Conservation (phyloP, 1,140 invertebrate genomes). For the Brachionus calyciflorus region DNA sequence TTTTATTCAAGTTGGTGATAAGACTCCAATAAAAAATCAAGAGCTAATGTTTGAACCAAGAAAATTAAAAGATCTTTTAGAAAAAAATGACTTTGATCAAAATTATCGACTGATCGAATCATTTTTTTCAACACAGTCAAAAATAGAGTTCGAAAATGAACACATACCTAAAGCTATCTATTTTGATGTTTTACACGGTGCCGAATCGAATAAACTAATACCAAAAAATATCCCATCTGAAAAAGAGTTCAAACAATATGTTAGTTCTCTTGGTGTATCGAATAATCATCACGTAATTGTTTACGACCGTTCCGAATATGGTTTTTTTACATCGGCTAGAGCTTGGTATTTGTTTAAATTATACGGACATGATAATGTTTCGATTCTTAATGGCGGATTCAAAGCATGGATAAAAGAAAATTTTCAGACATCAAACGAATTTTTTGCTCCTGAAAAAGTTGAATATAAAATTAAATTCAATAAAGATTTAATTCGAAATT, state of each 20-base stretch:
- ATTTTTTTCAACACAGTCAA: not conserved
- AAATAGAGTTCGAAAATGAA: constrained; percentile 1
- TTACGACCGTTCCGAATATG: constrained; percentile 48
- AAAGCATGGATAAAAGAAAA: constrained; percentile 48
- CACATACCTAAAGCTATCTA: constrained; percentile 51
- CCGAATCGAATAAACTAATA: constrained; percentile 47
- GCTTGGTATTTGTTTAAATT: constrained; percentile 51
- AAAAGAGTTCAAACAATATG: constrained; percentile 49
- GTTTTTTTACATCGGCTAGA: constrained; percentile 49
- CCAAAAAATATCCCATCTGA: constrained; percentile 50
- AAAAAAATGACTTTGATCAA: not conserved
- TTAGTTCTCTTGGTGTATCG: constrained; percentile 48
- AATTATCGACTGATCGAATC: not conserved
- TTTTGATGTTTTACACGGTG: constrained; percentile 49
- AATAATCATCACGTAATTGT: constrained; percentile 50
- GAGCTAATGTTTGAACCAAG: not conserved
- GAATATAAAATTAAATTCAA: constrained; percentile 15
- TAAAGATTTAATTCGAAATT: not conserved
- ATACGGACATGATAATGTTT: constrained; percentile 50
- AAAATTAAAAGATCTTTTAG: not conserved
- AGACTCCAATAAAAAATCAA: no score
- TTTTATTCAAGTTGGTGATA: not conserved
- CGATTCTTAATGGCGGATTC: constrained; percentile 51
- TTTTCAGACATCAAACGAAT: not conserved
- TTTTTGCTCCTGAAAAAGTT: not conserved